These are phyloP conservation scores for Meteorus cinctellus DNA, from an alignment of 2,888 invertebrate species.

Conservation along the genomic window DNA sequence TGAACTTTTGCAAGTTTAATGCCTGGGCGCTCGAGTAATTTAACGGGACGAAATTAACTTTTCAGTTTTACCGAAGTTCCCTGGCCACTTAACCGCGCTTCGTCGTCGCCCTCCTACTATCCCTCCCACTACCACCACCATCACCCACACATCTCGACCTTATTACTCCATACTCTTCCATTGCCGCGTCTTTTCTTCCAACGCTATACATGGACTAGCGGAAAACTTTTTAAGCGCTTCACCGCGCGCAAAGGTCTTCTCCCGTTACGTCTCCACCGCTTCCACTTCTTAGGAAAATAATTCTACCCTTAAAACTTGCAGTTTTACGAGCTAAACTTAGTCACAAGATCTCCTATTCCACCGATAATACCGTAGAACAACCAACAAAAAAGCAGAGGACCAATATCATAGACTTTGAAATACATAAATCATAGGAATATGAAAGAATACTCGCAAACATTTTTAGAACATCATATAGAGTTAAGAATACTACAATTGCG, in stretches of 20 bases:
- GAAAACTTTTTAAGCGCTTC: constrained; percentile 68
- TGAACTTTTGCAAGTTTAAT: constrained; percentile 48
- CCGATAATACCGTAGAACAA: constrained; percentile 24
- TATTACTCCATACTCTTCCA: constrained; percentile 54
- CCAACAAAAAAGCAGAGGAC: background rate
- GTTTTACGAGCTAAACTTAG: constrained; percentile 66
- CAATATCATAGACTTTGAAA: background rate
- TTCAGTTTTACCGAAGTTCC: constrained; percentile 72
- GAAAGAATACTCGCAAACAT: background rate
- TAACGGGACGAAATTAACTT: constrained; percentile 69
- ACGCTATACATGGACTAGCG: constrained; percentile 28
- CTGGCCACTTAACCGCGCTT: constrained; percentile 45
- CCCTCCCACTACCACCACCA: constrained; percentile 50
- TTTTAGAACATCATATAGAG: too few relatives aligned
- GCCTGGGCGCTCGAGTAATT: constrained; percentile 47
- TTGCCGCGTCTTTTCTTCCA: background rate
- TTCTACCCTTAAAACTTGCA: constrained; percentile 65
- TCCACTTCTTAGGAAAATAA: constrained; percentile 57
- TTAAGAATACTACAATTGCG: too few relatives aligned
- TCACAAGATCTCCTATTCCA: constrained; percentile 48
- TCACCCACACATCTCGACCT: constrained; percentile 59
- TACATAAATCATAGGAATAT: background rate
- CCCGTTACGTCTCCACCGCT: constrained; percentile 40
- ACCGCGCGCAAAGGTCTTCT: constrained; percentile 52
- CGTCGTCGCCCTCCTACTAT: constrained; percentile 44